Conservation (phyloP, 2,888 invertebrate species). For the Meghimatium bilineatum region DNA sequence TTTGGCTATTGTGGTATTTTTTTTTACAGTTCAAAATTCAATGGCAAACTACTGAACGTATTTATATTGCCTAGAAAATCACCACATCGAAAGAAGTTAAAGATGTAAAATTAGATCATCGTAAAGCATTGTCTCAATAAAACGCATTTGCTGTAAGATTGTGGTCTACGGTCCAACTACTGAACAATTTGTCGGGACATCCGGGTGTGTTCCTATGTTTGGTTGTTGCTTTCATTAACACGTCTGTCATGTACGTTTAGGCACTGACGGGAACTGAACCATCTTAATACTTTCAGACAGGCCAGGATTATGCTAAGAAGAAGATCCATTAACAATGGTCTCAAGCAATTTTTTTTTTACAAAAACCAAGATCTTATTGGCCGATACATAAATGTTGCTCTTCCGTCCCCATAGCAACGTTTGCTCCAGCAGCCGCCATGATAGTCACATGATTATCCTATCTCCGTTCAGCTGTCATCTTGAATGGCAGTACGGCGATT, state of each 20-base stretch:
- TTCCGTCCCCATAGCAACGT: not conserved
- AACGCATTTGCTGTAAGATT: too few relatives aligned
- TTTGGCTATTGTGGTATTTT: too few relatives aligned
- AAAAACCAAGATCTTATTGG: conserved; percentile 5
- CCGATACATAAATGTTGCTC: conserved; percentile 29
- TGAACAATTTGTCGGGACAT: too few relatives aligned
- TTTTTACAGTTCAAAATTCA: too few relatives aligned
- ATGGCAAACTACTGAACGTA: too few relatives aligned
- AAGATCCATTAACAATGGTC: conserved; percentile 2
- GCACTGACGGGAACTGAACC: not conserved
- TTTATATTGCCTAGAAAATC: too few relatives aligned
- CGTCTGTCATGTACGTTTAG: conserved; percentile 1
- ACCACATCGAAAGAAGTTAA: too few relatives aligned
- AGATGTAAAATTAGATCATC: too few relatives aligned
- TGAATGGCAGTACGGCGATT: conserved; percentile 45
- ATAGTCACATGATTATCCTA: conserved; percentile 46
- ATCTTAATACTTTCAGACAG: conserved; percentile 1
- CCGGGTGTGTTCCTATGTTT: too few relatives aligned
- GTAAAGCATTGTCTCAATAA: too few relatives aligned
- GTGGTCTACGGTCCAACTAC: too few relatives aligned
- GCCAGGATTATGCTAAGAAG: not conserved
- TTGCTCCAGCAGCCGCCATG: conserved; percentile 6
- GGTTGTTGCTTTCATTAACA: too few relatives aligned
- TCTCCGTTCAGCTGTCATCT: conserved; percentile 36
- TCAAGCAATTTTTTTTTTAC: not conserved